Conservation (phyloP, 1,140 invertebrate species). For the Micrasema minimum region DNA sequence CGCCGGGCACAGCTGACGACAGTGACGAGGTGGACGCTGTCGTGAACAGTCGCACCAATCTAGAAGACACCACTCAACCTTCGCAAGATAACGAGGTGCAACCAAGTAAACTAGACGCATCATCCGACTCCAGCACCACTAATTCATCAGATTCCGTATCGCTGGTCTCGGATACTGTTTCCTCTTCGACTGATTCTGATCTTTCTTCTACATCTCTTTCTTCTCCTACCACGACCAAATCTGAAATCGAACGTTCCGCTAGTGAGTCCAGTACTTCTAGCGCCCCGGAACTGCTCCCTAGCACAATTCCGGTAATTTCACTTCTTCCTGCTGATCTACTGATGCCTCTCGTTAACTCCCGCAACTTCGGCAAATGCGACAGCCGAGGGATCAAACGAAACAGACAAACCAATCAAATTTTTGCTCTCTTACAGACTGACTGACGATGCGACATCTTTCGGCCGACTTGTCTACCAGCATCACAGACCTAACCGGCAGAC, state of each 20-base stretch:
- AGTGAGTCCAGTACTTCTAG: conserved; percentile 32
- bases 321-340: conserved; percentile 47
- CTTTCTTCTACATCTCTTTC: conserved; percentile 21
- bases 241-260: conserved; percentile 19
- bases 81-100: conserved; percentile 47
- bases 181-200: conserved; percentile 32
- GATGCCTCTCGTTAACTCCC: conserved; percentile 1
- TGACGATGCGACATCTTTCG: conserved; percentile 16
- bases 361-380: conserved; percentile 45
- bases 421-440: conserved; percentile 33
- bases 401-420: conserved; percentile 25
- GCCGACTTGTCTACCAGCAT: conserved; percentile 8
- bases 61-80: conserved; percentile 28
- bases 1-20: conserved; percentile 1
- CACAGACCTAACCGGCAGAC: conserved; percentile 41
- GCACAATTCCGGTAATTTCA: conserved; percentile 60
- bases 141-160: conserved; percentile 16
- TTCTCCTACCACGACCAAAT: conserved; percentile 16
- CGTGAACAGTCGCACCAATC: conserved; percentile 35
- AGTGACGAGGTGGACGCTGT: conserved; percentile 22
- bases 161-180: conserved; percentile 10
- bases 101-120: conserved; percentile 47
- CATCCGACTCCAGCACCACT: conserved; percentile 29
- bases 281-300: conserved; percentile 58
- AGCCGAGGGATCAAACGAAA: conserved; percentile 40